These are phyloP conservation scores for Globodera rostochiensis DNA, from an alignment of 1,140 invertebrate genomes.

Conservation along the genomic window DNA sequence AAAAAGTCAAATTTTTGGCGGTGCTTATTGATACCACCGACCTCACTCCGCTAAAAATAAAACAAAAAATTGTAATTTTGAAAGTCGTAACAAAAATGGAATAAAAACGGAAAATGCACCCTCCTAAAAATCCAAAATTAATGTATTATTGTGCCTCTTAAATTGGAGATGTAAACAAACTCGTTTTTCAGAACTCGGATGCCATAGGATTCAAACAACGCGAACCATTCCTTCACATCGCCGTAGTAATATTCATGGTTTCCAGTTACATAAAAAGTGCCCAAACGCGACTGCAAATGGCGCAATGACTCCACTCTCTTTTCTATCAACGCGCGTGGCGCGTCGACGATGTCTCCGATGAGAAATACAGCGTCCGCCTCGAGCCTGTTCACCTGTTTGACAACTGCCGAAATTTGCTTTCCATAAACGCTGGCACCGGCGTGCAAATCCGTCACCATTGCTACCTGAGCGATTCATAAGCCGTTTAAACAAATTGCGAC, in stretches of 20 bases:
- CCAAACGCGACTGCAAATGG: conserved; percentile 37
- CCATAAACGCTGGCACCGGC: conserved; percentile 46
- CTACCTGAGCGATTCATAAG: conserved; percentile 20
- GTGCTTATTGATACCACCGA: no score
- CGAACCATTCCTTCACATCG: conserved; percentile 47
- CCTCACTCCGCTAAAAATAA: no score
- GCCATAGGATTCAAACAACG: conserved; percentile 48
- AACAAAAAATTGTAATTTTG: no score
- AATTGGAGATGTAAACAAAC: conserved; percentile 29
- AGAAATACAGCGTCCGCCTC: conserved; percentile 37
- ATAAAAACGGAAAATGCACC: no score
- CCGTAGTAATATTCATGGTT: conserved; percentile 56
- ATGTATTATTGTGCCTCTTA: no score
- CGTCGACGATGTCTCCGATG: conserved; percentile 49
- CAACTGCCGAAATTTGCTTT: conserved; percentile 47
- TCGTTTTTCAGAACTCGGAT: conserved; percentile 45
- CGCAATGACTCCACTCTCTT: conserved; percentile 42
- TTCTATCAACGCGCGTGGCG: conserved; percentile 46
- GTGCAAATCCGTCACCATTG: conserved; percentile 48
- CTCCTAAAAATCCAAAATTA: no score
- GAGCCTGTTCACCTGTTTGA: conserved; percentile 42
- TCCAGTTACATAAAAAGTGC: conserved; percentile 56
- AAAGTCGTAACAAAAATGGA: no score
- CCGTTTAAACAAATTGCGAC: not conserved
- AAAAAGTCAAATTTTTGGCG: no score